A percentile compares a stretch with the other conserved stretches of the same genome.
These are phyloP conservation scores for Hippocampus comes DNA, from an alignment of 2,113 vertebrate species.

Conservation along the genomic window DNA sequence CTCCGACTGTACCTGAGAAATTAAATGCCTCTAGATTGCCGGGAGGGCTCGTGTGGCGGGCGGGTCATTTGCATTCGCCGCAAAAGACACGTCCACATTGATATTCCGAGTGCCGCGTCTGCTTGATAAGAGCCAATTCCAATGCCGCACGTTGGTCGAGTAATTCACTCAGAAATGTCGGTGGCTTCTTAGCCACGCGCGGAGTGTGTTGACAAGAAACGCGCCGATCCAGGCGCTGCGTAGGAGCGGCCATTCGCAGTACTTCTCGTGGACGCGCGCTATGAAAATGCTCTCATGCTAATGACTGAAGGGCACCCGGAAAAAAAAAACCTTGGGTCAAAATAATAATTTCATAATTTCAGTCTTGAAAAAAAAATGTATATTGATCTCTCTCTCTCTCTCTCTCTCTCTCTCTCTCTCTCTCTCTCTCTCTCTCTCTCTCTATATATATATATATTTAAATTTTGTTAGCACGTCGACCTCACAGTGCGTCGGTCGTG, in stretches of 20 bases:
- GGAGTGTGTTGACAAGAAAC: conserved; percentile 19
- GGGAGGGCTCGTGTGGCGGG: conserved; percentile 8
- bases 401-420: too few relatives aligned
- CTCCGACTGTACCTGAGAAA: conserved; percentile 30
- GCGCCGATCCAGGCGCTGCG: conserved; percentile 17
- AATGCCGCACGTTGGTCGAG: conserved; percentile 23
- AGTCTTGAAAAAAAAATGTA: too few relatives aligned
- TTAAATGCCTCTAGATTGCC: conserved; percentile 33
- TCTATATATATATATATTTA: too few relatives aligned
- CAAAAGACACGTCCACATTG: conserved; percentile 5
- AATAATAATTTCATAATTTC: too few relatives aligned
- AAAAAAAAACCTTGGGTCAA: too few relatives aligned
- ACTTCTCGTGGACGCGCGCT: neutral
- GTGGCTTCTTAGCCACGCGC: conserved; percentile 21
- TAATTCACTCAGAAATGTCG: conserved; percentile 10
- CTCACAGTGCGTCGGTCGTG: too few relatives aligned
- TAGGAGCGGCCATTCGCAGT: conserved; percentile 7
- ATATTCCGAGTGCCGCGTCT: conserved; percentile 30
- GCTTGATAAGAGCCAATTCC: conserved; percentile 30
- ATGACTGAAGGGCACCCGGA: neutral
- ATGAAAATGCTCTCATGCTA: neutral
- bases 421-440: too few relatives aligned
- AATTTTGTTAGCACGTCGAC: too few relatives aligned
- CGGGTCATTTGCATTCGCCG: conserved; percentile 18
- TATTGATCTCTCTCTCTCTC: too few relatives aligned